Conservation (phyloP, 2,888 invertebrate species). For the Heteromurus nitidus region DNA sequence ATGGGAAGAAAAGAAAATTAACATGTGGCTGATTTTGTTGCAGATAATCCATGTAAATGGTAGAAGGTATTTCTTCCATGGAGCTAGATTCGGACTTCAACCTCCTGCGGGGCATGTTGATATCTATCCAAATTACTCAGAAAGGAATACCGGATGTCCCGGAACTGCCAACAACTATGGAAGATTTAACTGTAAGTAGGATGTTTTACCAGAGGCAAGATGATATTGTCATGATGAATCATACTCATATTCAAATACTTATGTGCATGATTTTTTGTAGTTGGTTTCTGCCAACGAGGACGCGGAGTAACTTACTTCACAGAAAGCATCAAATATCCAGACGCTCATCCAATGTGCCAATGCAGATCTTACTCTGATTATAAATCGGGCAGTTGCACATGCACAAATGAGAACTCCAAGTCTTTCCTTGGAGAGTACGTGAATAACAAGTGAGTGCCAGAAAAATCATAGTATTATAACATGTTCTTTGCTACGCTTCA, state of each 20-base stretch:
- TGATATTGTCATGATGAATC: background rate
- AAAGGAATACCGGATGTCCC: conserved; percentile 58
- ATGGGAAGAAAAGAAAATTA: no score
- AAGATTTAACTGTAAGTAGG: conserved; percentile 33
- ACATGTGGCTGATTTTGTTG: no score
- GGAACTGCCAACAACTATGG: conserved; percentile 28
- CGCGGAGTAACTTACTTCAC: conserved; percentile 68
- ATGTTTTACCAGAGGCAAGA: background rate
- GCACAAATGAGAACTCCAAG: conserved; percentile 19
- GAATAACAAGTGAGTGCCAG: conserved; percentile 22
- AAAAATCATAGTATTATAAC: background rate
- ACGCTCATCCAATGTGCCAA: conserved; percentile 67
- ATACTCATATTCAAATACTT: background rate
- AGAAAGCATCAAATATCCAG: conserved; percentile 66
- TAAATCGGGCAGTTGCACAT: conserved; percentile 59
- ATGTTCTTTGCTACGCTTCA: background rate
- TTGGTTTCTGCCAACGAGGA: conserved; percentile 66
- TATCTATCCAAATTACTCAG: conserved; percentile 62
- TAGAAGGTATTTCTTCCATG: conserved; percentile 63
- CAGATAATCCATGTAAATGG: conserved; percentile 60
- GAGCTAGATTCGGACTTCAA: conserved; percentile 53
- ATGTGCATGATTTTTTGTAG: conserved; percentile 42
- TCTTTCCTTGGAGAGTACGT: conserved; percentile 43
- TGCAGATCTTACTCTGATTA: conserved; percentile 65
- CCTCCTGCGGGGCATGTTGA: conserved; percentile 63